Evolutionary conservation across 2,888 invertebrate genomes (phyloP), one percentile per base, ranked within the genome.

Genomic region (Agrotis puta): DNA sequence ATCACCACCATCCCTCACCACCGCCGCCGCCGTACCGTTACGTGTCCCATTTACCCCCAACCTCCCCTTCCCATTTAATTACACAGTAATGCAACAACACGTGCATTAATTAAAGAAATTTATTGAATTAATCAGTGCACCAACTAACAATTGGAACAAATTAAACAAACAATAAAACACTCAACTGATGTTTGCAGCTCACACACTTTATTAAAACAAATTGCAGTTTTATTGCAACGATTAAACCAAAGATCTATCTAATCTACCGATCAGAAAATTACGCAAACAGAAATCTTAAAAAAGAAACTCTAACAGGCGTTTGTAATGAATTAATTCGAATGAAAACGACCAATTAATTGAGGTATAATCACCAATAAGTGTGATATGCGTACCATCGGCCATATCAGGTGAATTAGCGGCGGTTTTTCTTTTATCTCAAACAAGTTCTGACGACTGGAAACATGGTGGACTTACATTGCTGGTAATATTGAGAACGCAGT

Each of bases 1-100:
- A 94, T 94, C 93, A 88, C 91, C 87, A 86, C 88, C 92, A 94
- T 94, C 91, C 88, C 89, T 94, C 93, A 93, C 91, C 83, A 88
- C 86, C 85, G 82, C 94, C 93, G 93, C 91, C 83, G 88, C 86
- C 85, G 82, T 86, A 83, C 86, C 88, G 89, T 91, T 90, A 90
- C 90, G 89, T 90, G 87, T 89, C 81, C 88, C 89, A 89, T 92
- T 89, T 90, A 87, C 90, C 89, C 83, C 82, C 89, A 81, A 83
- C 81, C 83, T 88, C 88, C 91, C 90, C 90, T 87, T 77, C 2
- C 24, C 73, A 85, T 92, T 94, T 93, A 94, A 94, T 94, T 93
- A 94, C 90, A 89, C 87, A 86, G 84, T 87, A 91, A 92, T 91
- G 90, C 89, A 91, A 91, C 92, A 92, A 92, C 91, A 88, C 89